Evolutionary conservation across 1,140 invertebrate genomes (phyloP).

Genomic region (Macrostomum lignano): DNA sequence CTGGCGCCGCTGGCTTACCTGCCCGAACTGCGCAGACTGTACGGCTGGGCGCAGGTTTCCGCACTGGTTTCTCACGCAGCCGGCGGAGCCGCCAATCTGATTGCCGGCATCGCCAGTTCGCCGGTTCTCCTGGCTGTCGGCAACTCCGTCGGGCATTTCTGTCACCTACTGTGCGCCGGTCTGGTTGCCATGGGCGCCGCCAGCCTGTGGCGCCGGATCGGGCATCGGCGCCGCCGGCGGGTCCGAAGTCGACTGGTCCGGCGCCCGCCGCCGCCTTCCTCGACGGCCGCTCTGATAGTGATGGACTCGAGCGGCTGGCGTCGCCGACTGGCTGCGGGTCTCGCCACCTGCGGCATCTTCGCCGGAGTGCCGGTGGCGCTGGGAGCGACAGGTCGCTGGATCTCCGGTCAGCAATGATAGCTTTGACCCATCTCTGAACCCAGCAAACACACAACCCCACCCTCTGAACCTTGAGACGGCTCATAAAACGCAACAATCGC

Average conservation of each 20-base stretch:
- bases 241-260: constrained; percentile 18
- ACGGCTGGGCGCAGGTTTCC: constrained; percentile 20
- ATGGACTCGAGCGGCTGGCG: too few relatives aligned
- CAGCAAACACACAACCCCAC: too few relatives aligned
- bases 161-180: constrained; percentile 19
- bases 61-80: constrained; percentile 13
- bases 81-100: constrained; percentile 16
- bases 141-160: constrained; percentile 22
- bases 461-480: too few relatives aligned
- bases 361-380: too few relatives aligned
- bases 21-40: constrained; percentile 18
- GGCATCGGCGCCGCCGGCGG: constrained; percentile 12
- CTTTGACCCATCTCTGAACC: too few relatives aligned
- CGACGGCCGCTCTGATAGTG: constrained; percentile 14
- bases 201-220: constrained; percentile 11
- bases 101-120: constrained; percentile 16
- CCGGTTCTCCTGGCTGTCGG: constrained; percentile 22
- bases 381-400: constrained; percentile 15
- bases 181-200: too few relatives aligned
- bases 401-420: constrained; percentile 17
- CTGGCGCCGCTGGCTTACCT: constrained; percentile 21
- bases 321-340: too few relatives aligned
- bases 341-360: too few relatives aligned
- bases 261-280: constrained; percentile 11
- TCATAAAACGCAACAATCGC: too few relatives aligned